These are phyloP conservation scores for Diploptera punctata DNA, from an alignment of 2,888 invertebrate genomes.

Conservation along the genomic window DNA sequence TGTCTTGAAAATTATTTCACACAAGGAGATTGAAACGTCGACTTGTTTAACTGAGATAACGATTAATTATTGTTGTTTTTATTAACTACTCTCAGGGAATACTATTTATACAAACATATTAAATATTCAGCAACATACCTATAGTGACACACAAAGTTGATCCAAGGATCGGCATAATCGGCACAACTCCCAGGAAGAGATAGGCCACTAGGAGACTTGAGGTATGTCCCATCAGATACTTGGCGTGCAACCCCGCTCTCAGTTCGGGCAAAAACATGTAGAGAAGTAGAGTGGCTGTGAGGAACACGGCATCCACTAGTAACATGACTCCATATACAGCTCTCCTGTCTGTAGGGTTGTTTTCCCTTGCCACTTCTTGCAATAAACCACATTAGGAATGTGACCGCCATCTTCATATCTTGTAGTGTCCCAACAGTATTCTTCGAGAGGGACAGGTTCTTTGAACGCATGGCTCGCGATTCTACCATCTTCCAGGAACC, in stretches of 20 bases:
- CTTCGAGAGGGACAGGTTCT: not conserved
- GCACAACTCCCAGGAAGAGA: constrained; percentile 30
- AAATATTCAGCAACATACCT: constrained; percentile 32
- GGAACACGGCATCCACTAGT: constrained; percentile 33
- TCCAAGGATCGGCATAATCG: constrained; percentile 18
- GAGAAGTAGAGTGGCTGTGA: constrained; percentile 35
- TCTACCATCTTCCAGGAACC: constrained; percentile 13
- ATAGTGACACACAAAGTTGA: constrained; percentile 9
- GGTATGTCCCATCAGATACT: constrained; percentile 38
- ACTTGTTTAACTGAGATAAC: no score
- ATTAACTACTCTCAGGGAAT: no score
- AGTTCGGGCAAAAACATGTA: constrained; percentile 35
- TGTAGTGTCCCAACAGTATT: constrained; percentile 33
- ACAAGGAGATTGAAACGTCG: no score
- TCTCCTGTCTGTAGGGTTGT: not conserved
- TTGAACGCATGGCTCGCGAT: not conserved
- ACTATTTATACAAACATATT: no score
- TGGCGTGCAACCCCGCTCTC: constrained; percentile 31
- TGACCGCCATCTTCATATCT: constrained; percentile 7
- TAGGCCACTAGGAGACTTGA: constrained; percentile 32
- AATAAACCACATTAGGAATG: constrained; percentile 23
- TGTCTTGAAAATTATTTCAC: no score
- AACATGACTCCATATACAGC: constrained; percentile 32
- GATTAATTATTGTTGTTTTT: no score
- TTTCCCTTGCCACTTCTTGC: not conserved